Conservation (phyloP, 2,797 vertebrate genomes). For the Gadopsis bispinosus region DNA sequence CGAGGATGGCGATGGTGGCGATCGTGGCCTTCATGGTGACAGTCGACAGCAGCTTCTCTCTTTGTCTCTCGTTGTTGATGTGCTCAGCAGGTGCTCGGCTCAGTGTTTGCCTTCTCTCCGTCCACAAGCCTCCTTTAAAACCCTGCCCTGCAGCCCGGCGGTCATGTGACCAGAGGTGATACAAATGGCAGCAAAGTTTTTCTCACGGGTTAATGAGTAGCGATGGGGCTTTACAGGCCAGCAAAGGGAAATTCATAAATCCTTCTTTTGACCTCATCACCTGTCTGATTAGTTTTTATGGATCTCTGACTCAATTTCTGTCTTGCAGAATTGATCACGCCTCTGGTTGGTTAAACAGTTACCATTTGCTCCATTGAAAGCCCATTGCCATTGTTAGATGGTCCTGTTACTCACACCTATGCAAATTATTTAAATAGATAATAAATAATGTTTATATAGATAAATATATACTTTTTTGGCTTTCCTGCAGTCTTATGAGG, state of each 20-base stretch:
- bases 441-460: neutral
- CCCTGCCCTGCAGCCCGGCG: neutral
- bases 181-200: slow-evolving; percentile 63
- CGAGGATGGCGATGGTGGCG: slow-evolving; percentile 60
- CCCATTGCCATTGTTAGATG: slow-evolving; percentile 29
- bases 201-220: slow-evolving; percentile 84
- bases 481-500: neutral
- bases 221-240: slow-evolving; percentile 62
- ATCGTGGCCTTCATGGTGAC: slow-evolving; percentile 80
- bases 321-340: slow-evolving; percentile 24
- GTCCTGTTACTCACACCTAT: neutral
- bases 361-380: slow-evolving; percentile 20
- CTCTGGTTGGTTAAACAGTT: slow-evolving; percentile 55
- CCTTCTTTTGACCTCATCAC: slow-evolving; percentile 65
- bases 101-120: slow-evolving; percentile 50
- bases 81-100: slow-evolving; percentile 54
- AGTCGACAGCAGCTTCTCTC: slow-evolving; percentile 27
- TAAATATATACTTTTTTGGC: neutral
- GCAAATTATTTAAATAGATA: neutral
- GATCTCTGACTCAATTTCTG: slow-evolving; percentile 17
- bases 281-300: slow-evolving; percentile 57
- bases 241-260: slow-evolving; percentile 82
- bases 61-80: slow-evolving; percentile 36
- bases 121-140: slow-evolving; percentile 76
- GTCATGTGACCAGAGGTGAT: slow-evolving; percentile 59